Evolutionary conservation across 2,113 vertebrate genomes (phyloP).

Genomic region (Siphamia tubifer): DNA sequence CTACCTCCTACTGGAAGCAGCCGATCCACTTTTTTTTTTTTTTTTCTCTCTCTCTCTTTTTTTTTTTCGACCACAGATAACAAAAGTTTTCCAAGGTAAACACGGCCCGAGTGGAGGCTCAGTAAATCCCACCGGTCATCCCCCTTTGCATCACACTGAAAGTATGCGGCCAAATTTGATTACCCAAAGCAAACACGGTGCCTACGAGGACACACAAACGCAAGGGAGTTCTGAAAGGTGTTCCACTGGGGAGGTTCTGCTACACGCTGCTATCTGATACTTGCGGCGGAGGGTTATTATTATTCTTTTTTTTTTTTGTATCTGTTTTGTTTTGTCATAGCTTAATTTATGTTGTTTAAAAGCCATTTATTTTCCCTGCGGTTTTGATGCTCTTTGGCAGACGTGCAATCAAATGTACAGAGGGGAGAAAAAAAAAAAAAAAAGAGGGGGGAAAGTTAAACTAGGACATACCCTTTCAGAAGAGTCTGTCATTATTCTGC

Average conservation of each 20-base stretch:
- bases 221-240: constrained; percentile 20
- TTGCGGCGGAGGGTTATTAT: constrained; percentile 3
- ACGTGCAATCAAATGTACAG: constrained; percentile 47
- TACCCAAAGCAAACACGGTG: constrained; percentile 65
- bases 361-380: constrained; percentile 51
- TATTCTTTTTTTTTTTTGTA: too few relatives aligned
- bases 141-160: constrained; percentile 63
- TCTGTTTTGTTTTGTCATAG: constrained; percentile 56
- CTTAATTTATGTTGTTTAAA: constrained; percentile 56
- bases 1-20: constrained; percentile 78
- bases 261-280: constrained; percentile 49
- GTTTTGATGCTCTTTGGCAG: constrained; percentile 52
- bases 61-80: constrained; percentile 58
- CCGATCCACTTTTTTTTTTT: constrained; percentile 27
- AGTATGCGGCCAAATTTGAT: constrained; percentile 70
- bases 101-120: constrained; percentile 44
- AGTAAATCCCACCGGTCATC: constrained; percentile 66
- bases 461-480: constrained; percentile 52
- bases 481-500: constrained; percentile 68
- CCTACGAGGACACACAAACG: constrained; percentile 54
- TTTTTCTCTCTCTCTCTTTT: constrained; percentile 9
- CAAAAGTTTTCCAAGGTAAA: constrained; percentile 67
- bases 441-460: constrained; percentile 58
- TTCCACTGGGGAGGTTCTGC: background rate
- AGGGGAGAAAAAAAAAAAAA: background rate